Evolutionary conservation across 2,888 invertebrate species (phyloP).

Genomic region (Invenusta paracnida): DNA sequence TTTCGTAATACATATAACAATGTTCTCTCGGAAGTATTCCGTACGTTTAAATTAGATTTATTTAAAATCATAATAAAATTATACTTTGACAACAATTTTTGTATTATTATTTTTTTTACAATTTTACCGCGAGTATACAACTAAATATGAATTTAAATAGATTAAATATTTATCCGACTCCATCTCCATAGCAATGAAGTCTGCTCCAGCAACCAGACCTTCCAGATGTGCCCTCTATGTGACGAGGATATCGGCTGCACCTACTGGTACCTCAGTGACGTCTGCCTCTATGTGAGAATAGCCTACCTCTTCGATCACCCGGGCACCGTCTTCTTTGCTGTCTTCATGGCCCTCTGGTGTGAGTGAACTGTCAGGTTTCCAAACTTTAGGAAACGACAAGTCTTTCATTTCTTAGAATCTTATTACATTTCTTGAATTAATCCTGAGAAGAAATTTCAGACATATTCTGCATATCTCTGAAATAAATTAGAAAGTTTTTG

Average conservation of each 20-base stretch:
- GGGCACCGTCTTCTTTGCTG: constrained; percentile 64
- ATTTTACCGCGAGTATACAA: too few relatives aligned
- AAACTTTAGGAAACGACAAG: background rate
- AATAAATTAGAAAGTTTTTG: too few relatives aligned
- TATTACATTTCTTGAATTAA: background rate
- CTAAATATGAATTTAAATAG: too few relatives aligned
- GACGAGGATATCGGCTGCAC: constrained; percentile 63
- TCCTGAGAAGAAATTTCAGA: background rate
- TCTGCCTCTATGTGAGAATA: constrained; percentile 63
- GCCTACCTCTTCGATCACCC: constrained; percentile 65
- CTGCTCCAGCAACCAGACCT: constrained; percentile 61
- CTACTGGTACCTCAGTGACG: constrained; percentile 64
- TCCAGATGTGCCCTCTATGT: constrained; percentile 65
- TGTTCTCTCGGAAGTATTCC: too few relatives aligned
- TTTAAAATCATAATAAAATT: too few relatives aligned
- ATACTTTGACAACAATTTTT: too few relatives aligned
- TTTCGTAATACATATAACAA: too few relatives aligned
- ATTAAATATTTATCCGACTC: background rate
- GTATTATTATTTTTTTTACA: too few relatives aligned
- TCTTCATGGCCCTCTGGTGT: constrained; percentile 66
- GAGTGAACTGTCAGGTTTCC: too few relatives aligned
- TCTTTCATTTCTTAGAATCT: background rate
- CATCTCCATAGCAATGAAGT: constrained; percentile 60
- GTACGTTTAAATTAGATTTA: too few relatives aligned
- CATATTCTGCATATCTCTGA: too few relatives aligned